Conservation (phyloP, 1,140 invertebrate genomes). For the Rhagoletis pomonella region DNA sequence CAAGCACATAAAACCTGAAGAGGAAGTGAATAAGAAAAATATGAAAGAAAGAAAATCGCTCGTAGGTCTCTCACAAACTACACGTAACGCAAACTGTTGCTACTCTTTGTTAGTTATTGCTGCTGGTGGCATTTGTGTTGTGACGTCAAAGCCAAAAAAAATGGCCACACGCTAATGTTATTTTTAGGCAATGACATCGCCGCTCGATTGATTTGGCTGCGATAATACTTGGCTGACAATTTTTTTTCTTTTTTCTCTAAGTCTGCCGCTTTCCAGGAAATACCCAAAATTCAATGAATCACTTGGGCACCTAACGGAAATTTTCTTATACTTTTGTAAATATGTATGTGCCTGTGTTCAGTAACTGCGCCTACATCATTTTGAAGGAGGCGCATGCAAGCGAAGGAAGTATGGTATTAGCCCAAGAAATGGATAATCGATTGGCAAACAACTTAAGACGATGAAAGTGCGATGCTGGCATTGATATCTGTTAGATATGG, state of each 20-base stretch:
- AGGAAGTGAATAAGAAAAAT: not conserved
- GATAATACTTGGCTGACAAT: not conserved
- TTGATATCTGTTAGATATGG: not conserved
- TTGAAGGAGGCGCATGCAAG: not conserved
- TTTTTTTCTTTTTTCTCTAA: not conserved
- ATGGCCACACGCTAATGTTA: conserved; percentile 25
- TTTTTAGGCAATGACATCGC: conserved; percentile 25
- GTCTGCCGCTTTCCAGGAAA: conserved; percentile 22
- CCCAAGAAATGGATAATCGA: conserved; percentile 4
- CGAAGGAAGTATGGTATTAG: conserved; percentile 4
- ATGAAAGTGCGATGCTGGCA: not conserved
- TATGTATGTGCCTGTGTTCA: not conserved
- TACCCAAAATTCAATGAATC: conserved; percentile 37
- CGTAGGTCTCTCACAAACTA: not conserved
- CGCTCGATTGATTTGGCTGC: not conserved
- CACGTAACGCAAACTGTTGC: not conserved
- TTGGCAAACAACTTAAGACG: not conserved
- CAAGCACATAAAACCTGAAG: not conserved
- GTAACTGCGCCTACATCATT: not conserved
- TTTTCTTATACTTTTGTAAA: not conserved
- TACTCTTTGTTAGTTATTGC: not conserved
- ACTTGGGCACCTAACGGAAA: conserved; percentile 6
- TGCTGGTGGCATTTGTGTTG: not conserved
- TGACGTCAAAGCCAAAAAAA: conserved; percentile 27
- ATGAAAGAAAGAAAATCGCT: not conserved